These are phyloP conservation scores for Mirza zaza DNA, from an alignment of 2,113 vertebrate genomes.

Conservation along the genomic window DNA sequence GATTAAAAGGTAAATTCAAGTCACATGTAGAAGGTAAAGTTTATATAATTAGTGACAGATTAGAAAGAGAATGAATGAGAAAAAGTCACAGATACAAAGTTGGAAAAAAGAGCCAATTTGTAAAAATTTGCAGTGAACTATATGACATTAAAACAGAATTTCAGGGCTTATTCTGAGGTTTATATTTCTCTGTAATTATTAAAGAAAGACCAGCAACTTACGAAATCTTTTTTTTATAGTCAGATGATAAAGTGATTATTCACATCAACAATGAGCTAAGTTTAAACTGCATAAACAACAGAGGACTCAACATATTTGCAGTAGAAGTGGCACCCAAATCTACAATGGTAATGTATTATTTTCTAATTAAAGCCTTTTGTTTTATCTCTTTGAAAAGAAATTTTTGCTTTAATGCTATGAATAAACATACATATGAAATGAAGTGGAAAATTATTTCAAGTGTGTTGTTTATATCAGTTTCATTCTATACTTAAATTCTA, in stretches of 20 bases:
- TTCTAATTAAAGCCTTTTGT: conserved; percentile 37
- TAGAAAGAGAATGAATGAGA: not conserved
- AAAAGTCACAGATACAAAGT: not conserved
- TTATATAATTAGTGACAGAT: not conserved
- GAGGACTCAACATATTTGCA: conserved; percentile 91
- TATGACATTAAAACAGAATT: not conserved
- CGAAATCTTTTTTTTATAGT: conserved; percentile 83
- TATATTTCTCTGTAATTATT: conserved; percentile 27
- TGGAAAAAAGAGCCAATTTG: not conserved
- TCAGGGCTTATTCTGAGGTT: not conserved
- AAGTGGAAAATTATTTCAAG: conserved; percentile 21
- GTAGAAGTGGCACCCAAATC: conserved; percentile 93
- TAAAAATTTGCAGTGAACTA: not conserved
- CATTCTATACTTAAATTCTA: not conserved
- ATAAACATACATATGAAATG: not conserved
- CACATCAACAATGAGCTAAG: conserved; percentile 93
- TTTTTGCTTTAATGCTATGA: not conserved
- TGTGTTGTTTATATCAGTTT: not conserved
- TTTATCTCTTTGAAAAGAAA: not conserved
- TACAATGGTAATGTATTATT: conserved; percentile 86
- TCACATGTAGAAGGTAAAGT: not conserved
- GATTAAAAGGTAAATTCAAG: not conserved
- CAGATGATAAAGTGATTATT: conserved; percentile 91
- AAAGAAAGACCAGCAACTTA: conserved; percentile 2
- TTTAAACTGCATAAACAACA: conserved; percentile 91